These are phyloP conservation scores for Epicauta chinensis DNA, from an alignment of 1,140 invertebrate species.

Conservation along the genomic window DNA sequence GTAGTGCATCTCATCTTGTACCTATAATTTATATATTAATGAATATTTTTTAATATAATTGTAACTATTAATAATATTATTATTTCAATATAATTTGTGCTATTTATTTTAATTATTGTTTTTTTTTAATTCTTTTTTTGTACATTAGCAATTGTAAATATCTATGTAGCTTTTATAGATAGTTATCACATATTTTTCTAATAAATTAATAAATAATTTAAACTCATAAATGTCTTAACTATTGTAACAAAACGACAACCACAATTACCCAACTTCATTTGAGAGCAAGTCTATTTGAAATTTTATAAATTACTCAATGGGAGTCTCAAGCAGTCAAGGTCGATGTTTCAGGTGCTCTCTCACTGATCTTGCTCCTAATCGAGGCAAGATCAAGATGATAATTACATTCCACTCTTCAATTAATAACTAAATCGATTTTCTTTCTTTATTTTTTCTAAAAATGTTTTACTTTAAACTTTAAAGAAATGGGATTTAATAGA, in stretches of 20 bases:
- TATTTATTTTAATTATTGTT: background rate
- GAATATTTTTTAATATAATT: constrained; percentile 3
- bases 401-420: too few species aligned
- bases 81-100: background rate
- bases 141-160: constrained; percentile 23
- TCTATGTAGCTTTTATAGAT: constrained; percentile 17
- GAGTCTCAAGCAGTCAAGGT: background rate
- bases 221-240: constrained; percentile 23
- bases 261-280: too few species aligned
- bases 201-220: constrained; percentile 23
- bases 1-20: constrained; percentile 28
- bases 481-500: too few species aligned
- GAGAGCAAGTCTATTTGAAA: too few species aligned
- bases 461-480: too few species aligned
- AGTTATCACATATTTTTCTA: constrained; percentile 16
- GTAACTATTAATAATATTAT: constrained; percentile 2
- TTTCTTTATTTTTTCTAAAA: too few species aligned
- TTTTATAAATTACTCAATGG: too few species aligned
- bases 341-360: background rate
- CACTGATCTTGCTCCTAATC: background rate
- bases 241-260: constrained; percentile 15
- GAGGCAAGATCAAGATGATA: background rate
- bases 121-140: constrained; percentile 1
- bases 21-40: constrained; percentile 23
- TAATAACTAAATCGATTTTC: too few species aligned